phyloP scores from a whole-genome alignment of 2,797 vertebrate genomes.

The Anguilla pacifica region DNA sequence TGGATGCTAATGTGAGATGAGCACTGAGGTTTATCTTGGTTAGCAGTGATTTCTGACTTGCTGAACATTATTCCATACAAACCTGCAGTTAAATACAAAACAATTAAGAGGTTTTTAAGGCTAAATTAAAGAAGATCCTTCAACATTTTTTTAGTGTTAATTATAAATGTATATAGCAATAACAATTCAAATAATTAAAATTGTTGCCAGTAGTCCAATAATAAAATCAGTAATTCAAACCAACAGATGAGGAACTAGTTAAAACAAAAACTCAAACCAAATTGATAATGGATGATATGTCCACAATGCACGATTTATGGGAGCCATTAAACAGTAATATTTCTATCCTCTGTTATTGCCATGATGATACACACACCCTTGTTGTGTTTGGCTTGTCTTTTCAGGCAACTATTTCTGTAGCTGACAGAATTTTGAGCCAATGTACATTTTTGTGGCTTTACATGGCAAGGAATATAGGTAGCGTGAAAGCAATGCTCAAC shows the following conservation, averaged over 20 bases:
- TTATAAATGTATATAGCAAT: too few relatives aligned
- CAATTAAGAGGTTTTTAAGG: too few relatives aligned
- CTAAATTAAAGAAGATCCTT: too few relatives aligned
- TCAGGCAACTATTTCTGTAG: constrained; percentile 1
- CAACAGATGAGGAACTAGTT: neutral
- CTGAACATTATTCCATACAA: too few relatives aligned
- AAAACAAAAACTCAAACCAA: neutral
- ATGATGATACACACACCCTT: neutral
- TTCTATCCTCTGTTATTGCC: neutral
- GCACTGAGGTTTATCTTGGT: too few relatives aligned
- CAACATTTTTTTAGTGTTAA: too few relatives aligned
- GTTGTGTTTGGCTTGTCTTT: constrained; percentile 2
- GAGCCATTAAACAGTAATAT: neutral
- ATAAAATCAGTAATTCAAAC: neutral
- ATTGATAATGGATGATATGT: neutral
- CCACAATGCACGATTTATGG: constrained; percentile 9
- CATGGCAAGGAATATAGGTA: neutral
- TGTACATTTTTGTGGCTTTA: neutral
- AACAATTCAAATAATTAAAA: too few relatives aligned
- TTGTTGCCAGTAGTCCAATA: too few relatives aligned
- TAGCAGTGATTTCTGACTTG: too few relatives aligned
- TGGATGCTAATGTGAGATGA: too few relatives aligned
- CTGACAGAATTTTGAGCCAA: neutral
- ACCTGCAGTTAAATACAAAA: too few relatives aligned
- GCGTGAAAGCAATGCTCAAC: neutral